Evolutionary conservation across 2,888 invertebrate genomes (phyloP).

Genomic region (Orthosia incerta): DNA sequence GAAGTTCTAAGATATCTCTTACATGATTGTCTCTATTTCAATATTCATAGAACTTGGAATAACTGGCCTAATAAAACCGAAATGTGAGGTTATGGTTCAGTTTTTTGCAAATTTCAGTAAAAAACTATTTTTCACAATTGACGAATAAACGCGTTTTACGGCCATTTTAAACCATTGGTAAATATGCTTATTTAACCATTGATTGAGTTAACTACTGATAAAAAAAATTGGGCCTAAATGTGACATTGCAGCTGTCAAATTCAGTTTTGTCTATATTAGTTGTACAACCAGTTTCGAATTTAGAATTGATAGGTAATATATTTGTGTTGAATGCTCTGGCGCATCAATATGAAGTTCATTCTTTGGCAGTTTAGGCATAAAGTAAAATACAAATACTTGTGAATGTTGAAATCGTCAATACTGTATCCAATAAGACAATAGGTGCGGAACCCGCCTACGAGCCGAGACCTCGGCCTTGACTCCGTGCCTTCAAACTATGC

Average conservation of each 20-base stretch:
- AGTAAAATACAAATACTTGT: conserved; percentile 33
- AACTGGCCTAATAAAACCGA: no score
- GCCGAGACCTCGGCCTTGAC: conserved; percentile 74
- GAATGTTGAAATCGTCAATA: conserved; percentile 61
- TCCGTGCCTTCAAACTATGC: conserved; percentile 60
- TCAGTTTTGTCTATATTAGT: no score
- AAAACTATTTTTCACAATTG: no score
- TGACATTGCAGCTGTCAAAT: not conserved
- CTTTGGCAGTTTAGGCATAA: not conserved
- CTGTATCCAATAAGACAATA: conserved; percentile 73
- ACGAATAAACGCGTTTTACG: no score
- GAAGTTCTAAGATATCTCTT: not conserved
- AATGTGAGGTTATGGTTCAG: no score
- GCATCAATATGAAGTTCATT: not conserved
- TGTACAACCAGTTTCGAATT: no score
- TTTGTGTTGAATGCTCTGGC: not conserved
- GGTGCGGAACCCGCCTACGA: conserved; percentile 66
- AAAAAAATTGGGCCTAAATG: not conserved
- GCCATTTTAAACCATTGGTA: no score
- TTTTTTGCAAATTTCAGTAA: no score
- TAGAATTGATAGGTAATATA: no score
- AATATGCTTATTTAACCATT: no score
- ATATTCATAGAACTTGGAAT: no score
- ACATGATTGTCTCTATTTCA: not conserved
- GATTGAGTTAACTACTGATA: no score